phyloP scores from a whole-genome alignment of 2,797 vertebrate genomes.

The Malacoraja senta region DNA sequence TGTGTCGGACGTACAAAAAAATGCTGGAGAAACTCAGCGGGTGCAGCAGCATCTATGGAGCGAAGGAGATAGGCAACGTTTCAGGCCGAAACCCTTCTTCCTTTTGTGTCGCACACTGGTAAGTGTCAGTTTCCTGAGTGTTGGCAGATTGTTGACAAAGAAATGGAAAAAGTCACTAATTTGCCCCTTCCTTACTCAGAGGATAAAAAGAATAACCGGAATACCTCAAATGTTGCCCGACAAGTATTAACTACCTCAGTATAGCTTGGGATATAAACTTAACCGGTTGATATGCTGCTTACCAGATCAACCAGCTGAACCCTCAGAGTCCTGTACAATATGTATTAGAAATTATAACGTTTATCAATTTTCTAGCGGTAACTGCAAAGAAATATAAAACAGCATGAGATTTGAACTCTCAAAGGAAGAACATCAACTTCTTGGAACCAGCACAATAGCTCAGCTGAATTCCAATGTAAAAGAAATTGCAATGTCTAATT shows the following conservation, averaged over 20 bases:
- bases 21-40: no score
- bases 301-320: neutral
- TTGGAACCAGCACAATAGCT: slow-evolving; percentile 1
- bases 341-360: neutral
- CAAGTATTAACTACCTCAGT: neutral
- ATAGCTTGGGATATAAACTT: neutral
- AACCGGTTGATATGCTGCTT: neutral
- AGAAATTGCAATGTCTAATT: neutral
- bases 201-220: neutral
- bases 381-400: neutral
- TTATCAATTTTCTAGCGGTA: neutral
- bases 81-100: no score
- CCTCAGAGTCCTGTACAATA: neutral
- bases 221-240: neutral
- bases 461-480: neutral
- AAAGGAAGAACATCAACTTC: neutral
- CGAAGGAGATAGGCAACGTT: no score
- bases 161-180: neutral
- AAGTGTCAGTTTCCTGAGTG: neutral
- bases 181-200: neutral
- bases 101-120: neutral
- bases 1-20: no score
- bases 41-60: no score
- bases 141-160: neutral
- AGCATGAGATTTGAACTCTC: neutral